Conservation (phyloP, 2,113 vertebrate genomes). For the Motacilla tschutschensis region DNA sequence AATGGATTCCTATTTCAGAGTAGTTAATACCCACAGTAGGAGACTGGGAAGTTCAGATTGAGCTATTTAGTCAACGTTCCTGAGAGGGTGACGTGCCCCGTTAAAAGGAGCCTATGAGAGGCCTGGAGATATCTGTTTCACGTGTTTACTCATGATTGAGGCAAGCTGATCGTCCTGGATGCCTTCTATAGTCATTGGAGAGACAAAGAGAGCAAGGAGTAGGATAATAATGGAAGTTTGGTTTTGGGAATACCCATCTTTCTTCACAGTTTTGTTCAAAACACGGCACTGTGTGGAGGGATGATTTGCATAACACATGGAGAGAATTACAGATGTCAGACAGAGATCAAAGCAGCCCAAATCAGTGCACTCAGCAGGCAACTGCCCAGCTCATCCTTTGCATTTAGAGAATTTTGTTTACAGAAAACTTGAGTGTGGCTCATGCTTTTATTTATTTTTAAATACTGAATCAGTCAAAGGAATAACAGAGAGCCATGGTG, state of each 20-base stretch:
- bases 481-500: background rate
- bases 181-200: background rate
- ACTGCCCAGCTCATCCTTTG: background rate
- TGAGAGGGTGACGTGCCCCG: fast-evolving
- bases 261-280: background rate
- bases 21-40: background rate
- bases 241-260: background rate
- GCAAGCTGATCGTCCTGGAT: background rate
- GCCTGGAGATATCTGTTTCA: background rate
- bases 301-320: background rate
- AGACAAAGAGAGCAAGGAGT: background rate
- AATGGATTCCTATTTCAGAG: background rate
- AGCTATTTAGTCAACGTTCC: background rate
- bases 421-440: background rate
- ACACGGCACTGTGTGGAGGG: background rate
- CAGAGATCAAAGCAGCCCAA: background rate
- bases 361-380: background rate
- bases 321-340: background rate
- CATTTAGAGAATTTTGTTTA: background rate
- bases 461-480: background rate
- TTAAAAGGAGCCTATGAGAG: background rate
- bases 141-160: background rate
- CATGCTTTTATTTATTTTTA: background rate
- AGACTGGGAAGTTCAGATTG: background rate
- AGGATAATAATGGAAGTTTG: background rate